Evolutionary conservation across 2,113 vertebrate species (phyloP).

Genomic region (Xyrauchen texanus): DNA sequence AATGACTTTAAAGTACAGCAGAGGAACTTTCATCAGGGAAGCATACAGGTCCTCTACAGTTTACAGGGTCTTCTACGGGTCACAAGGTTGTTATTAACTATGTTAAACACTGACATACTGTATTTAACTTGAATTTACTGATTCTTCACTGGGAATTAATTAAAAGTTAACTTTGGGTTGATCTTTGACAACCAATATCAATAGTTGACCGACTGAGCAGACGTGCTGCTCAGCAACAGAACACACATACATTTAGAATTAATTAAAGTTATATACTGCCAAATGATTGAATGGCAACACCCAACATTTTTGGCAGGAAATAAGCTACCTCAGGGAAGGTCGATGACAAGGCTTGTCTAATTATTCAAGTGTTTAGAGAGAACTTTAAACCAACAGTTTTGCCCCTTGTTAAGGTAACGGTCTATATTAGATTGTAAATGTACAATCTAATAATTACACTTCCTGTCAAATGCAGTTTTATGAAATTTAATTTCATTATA

Average conservation of each 20-base stretch:
- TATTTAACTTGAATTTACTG: background rate
- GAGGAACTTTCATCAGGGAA: background rate
- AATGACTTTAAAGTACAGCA: background rate
- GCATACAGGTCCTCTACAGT: background rate
- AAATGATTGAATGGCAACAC: constrained; percentile 4
- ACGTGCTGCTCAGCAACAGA: constrained; percentile 15
- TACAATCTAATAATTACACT: background rate
- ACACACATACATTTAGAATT: background rate
- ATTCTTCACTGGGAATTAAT: constrained; percentile 14
- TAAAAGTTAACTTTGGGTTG: background rate
- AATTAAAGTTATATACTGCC: background rate
- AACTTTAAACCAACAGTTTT: no score
- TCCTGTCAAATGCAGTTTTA: background rate
- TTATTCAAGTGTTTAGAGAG: no score
- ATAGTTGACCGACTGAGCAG: background rate
- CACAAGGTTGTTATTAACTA: background rate
- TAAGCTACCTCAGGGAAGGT: background rate
- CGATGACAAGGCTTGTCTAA: no score
- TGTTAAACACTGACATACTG: background rate
- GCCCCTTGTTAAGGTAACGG: no score
- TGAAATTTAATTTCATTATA: background rate
- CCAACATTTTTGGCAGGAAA: background rate
- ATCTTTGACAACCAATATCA: constrained; percentile 6
- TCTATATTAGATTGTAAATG: no score
- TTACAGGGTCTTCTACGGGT: background rate